phyloP scores from a whole-genome alignment of 1,140 invertebrate genomes.

The Trichonephila clavipes region DNA sequence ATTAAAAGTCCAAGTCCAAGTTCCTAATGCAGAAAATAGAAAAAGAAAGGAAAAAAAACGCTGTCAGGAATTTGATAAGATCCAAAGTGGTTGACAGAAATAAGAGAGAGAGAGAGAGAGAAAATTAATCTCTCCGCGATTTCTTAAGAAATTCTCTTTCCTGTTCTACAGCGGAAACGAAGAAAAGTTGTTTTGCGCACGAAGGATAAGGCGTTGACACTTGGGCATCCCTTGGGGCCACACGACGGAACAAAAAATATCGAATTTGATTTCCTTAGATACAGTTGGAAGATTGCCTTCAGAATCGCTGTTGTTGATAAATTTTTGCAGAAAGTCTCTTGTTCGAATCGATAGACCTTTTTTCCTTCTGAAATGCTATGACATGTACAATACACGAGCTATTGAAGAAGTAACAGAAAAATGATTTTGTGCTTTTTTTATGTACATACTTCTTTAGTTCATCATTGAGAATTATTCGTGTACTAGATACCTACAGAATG shows the following conservation, averaged over 20 bases:
- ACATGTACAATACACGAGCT: too few relatives aligned
- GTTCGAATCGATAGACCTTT: not conserved
- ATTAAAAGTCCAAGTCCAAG: slow-evolving; percentile 22
- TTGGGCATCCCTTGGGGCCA: slow-evolving; percentile 31
- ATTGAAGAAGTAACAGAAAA: too few relatives aligned
- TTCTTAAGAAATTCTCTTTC: slow-evolving; percentile 34
- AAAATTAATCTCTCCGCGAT: slow-evolving; percentile 62
- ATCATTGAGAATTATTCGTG: too few relatives aligned
- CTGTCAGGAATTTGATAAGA: slow-evolving; percentile 66
- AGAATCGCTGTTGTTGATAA: not conserved
- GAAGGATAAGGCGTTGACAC: slow-evolving; percentile 41
- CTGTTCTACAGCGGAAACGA: not conserved
- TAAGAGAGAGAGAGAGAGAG: slow-evolving; percentile 39
- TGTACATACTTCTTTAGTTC: too few relatives aligned
- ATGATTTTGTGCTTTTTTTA: too few relatives aligned
- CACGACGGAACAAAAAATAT: not conserved
- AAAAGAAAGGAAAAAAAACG: slow-evolving; percentile 18
- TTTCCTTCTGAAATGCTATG: too few relatives aligned
- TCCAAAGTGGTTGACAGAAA: slow-evolving; percentile 50
- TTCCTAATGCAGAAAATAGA: not conserved
- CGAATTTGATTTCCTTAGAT: slow-evolving; percentile 49
- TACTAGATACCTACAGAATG: too few relatives aligned
- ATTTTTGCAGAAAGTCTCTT: not conserved
- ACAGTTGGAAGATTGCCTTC: not conserved
- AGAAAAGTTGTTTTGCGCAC: slow-evolving; percentile 52